Base-by-base conservation (phyloP, 2,797 vertebrate genomes). In the Melanotaenia boesemani region DNA sequence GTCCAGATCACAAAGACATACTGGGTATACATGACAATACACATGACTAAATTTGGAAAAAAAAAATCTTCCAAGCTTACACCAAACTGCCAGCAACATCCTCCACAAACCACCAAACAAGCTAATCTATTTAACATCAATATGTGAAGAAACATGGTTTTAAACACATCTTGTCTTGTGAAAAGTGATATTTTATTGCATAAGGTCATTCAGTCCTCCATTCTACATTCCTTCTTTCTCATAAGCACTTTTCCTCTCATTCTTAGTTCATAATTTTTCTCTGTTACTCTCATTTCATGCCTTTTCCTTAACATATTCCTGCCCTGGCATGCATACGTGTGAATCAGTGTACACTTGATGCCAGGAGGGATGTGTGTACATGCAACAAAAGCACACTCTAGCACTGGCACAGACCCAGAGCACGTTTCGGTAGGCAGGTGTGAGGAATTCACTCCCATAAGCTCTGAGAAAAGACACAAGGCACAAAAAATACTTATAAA, bases 291-390 rank as follows among this genome's bases (percentile, higher is more conserved):
- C 60, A 12, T 69, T 48, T 76, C 13, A 69, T 77, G 41, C 26
- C 5, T 56, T 75, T 62, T 73, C 39, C 55, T 76, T 82, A 62
- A 52, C 50, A 79, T n/a, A 41, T 32, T 83, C 87, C 69, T 91
- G 88, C 67, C 85, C 76, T 32, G 76, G 88, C 90, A 85, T 73
- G 88, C 76, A 83, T 60, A 67, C 37, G 69, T 57, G 60, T 90
- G 90, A 90, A 74, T 90, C 85, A 89, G 81, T 64, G 66, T 18
- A 74, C 70, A 58, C 64, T 73, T 67, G 62, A 64, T 80, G 85
- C 77, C 85, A 83, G 64, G 56, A 81, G 79, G 74, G 84, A 91
- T 83, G 69, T 85, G 88, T 87, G 82, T 62, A 76, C 81, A 90
- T 88, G 90, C 77, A 87, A 88, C 64, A 1, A 81, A 60, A 61